A percentile compares a stretch with the other conserved stretches of the same genome.
phyloP scores from a whole-genome alignment of 2,888 invertebrate genomes.

The Limnephilus auricula region DNA sequence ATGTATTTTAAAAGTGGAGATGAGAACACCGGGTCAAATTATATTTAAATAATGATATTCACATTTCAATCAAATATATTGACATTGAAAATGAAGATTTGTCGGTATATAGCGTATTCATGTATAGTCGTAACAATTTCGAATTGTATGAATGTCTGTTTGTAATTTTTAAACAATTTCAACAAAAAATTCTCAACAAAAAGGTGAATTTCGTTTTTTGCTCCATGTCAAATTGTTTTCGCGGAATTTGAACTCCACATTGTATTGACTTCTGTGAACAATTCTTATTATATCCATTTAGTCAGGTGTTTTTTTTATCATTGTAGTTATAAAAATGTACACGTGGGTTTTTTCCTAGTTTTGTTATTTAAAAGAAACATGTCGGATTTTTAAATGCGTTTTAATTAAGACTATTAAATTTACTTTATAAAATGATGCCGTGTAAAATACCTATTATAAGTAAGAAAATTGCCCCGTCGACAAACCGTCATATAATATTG shows the following conservation, averaged over 20 bases:
- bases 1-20: background rate
- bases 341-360: background rate
- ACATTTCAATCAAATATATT: too few species aligned
- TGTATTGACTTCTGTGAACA: background rate
- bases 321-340: background rate
- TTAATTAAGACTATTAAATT: background rate
- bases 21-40: background rate
- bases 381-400: background rate
- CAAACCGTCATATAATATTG: background rate
- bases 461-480: background rate
- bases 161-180: background rate
- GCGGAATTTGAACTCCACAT: constrained; percentile 9
- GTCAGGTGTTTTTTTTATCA: background rate
- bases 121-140: background rate
- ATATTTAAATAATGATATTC: background rate
- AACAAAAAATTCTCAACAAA: background rate
- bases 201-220: background rate
- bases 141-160: background rate
- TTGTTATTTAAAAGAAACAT: background rate
- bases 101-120: background rate
- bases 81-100: background rate
- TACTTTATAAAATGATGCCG: background rate
- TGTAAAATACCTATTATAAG: background rate
- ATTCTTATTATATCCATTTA: background rate
- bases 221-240: constrained; percentile 11